phyloP scores from a whole-genome alignment of 2,888 invertebrate genomes.

The Acrobasis repandana region DNA sequence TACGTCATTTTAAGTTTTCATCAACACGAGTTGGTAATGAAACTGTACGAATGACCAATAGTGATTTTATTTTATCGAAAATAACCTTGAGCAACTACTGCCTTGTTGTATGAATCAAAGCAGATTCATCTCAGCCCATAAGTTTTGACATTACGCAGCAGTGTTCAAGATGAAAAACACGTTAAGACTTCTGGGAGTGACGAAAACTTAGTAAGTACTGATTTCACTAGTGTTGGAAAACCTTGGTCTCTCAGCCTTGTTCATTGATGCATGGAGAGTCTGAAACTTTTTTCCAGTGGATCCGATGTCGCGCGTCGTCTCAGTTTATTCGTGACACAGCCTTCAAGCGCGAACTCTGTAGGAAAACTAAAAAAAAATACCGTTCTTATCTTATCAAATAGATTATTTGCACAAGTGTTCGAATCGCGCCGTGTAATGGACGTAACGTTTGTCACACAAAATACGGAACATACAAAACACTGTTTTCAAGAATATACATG shows the following conservation, averaged over 20 bases:
- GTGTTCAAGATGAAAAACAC: constrained; percentile 8
- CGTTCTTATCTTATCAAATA: constrained; percentile 72
- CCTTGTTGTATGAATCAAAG: constrained; percentile 24
- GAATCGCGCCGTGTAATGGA: constrained; percentile 66
- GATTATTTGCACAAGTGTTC: constrained; percentile 79
- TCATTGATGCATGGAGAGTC: constrained; percentile 32
- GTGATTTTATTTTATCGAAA: constrained; percentile 7
- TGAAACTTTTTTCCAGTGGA: constrained; percentile 20
- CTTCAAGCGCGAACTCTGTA: constrained; percentile 25
- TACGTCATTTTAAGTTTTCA: constrained; percentile 13
- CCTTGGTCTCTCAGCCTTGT: constrained; percentile 34
- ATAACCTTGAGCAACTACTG: constrained; percentile 23
- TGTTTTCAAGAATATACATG: constrained; percentile 58
- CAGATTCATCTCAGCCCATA: constrained; percentile 1
- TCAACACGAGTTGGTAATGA: background rate
- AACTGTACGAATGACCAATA: constrained; percentile 1
- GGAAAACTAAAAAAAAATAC: constrained; percentile 42
- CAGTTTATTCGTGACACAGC: background rate
- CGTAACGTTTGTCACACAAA: constrained; percentile 60
- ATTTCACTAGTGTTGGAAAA: constrained; percentile 31
- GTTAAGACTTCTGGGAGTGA: constrained; percentile 21
- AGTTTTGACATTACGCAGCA: background rate
- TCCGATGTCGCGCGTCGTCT: constrained; percentile 10
- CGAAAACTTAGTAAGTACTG: constrained; percentile 46
- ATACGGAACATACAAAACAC: constrained; percentile 33